Base-by-base conservation (phyloP, 2,113 vertebrate species). In the Baryphthengus martii region DNA sequence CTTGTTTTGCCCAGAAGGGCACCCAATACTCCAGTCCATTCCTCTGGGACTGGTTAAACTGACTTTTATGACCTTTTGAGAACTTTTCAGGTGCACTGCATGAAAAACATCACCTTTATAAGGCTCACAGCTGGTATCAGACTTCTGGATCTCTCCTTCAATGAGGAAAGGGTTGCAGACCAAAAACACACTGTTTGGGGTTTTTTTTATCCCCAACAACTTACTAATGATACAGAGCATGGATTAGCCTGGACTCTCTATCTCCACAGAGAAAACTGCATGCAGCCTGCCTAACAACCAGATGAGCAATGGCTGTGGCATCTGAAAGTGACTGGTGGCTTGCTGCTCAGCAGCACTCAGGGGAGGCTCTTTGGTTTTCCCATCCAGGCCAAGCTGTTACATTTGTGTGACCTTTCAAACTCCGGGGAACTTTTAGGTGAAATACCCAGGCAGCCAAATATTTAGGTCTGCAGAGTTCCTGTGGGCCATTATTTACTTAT, bases 351-450 rank as follows among this genome's bases (percentile, higher is more conserved):
- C 33, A 55, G 58, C 62, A 37, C 85, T 88, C 65, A 40, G 8
- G 50, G 55, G 50, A 82, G 4, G 3, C 5, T 59, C 44, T 89
- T 89, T 40, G 31, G 18, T 78, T 90, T 94, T 71, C 80, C 83
- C 71, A 91, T 93, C 89, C 94, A 89, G 67, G 53, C 55, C 78
- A 96, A 95, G 85, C 39, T 73, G 81, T 83, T 90, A 66, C 31
- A 76, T 50, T 94, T 74, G n/a, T 83, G 55, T 88, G 89, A 95
- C 88, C 85, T 90, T 79, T 74, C 63, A 39, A 94, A 94, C 88
- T 52, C 35, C 67, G 63, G 28, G n/a, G 49, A 91, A 74, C 47
- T 93, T 94, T 63, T 56, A n/a, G 63, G 74, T 76, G 37, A 85
- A 94, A 89, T 70, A 91, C 40, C 65, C 28, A 94, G 62, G 66